Evolutionary conservation across 1,140 invertebrate species (phyloP), one percentile per base, ranked within the genome.

Genomic region (Ganaspis sp.): DNA sequence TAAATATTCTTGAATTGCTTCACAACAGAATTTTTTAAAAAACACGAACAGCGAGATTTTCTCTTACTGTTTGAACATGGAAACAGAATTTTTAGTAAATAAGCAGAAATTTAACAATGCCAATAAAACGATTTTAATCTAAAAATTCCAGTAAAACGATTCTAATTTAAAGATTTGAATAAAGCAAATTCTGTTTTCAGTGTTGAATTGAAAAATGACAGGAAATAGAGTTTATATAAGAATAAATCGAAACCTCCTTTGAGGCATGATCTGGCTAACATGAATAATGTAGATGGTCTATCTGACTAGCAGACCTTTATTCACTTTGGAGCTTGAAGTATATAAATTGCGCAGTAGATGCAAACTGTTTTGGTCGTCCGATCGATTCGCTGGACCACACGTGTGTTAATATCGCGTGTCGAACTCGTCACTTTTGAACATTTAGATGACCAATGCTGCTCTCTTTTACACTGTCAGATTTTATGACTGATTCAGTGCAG

Each of bases 381-480:
- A 53, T 54, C 38, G 49, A 73, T 34, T 54, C 72, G 58, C 15
- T 64, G 15, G 23, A 64, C 58, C 23, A 26, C 12, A 64, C 23
- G 17, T 49, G 58, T 64, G 58, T 29, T 64, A 64, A 64, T 64
- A 21, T 23, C 26, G 11, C 58, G 58, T 64, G 26, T 64, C 58
- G 58, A 34, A 64, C 26, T 64, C 58, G 23, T 64, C 58, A 64
- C 58, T 29, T 64, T 64, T 29, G 8, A 64, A 64, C 58, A 64
- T 64, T 26, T n/a, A 5, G 23, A 64, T 64, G 23, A 64, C 9
- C 0, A 64, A 64, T 64, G 58, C 12, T 29, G 21, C 26, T 64
- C 58, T 29, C 23, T 29, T 29, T n/a, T 21, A 29, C n/a, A n/a
- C 3, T 29, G 9, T 64, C 58, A 29, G 26, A 64, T 64, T 64